phyloP scores from a whole-genome alignment of 2,113 vertebrate species.

The Rhynchomys soricoides region DNA sequence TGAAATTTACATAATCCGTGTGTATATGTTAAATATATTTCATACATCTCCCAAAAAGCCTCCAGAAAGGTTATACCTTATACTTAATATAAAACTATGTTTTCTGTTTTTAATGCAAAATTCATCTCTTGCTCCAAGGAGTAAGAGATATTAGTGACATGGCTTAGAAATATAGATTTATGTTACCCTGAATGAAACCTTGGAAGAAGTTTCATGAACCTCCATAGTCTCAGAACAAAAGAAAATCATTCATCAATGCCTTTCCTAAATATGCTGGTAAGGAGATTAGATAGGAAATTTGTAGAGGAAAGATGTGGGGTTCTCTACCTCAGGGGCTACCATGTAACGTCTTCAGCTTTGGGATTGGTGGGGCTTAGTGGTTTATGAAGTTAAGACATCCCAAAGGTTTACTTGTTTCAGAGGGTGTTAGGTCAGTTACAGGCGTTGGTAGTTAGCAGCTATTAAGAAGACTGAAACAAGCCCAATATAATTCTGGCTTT shows the following conservation, averaged over 20 bases:
- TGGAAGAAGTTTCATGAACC: not conserved
- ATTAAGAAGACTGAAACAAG: not conserved
- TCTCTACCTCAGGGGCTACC: not conserved
- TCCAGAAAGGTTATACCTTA: not conserved
- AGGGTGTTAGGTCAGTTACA: not conserved
- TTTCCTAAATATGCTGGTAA: not conserved
- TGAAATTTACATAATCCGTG: not conserved
- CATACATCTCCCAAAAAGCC: not conserved
- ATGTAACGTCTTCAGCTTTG: not conserved
- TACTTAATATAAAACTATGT: not conserved
- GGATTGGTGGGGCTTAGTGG: not conserved
- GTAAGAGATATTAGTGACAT: not conserved
- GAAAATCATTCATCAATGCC: not conserved
- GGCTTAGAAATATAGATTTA: not conserved
- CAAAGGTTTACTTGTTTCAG: too few species aligned
- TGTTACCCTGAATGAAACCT: not conserved
- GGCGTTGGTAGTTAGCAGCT: not conserved
- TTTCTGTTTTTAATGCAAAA: not conserved
- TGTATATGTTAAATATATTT: slow-evolving; percentile 22
- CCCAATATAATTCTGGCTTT: not conserved
- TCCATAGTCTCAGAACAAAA: not conserved
- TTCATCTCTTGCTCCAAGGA: not conserved
- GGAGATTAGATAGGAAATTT: not conserved
- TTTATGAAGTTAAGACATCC: not conserved
- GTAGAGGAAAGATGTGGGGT: not conserved